Percentiles rank a stretch among this genome's conserved stretches.
phyloP scores from a whole-genome alignment of 2,888 invertebrate genomes.

The Microctonus brassicae region DNA sequence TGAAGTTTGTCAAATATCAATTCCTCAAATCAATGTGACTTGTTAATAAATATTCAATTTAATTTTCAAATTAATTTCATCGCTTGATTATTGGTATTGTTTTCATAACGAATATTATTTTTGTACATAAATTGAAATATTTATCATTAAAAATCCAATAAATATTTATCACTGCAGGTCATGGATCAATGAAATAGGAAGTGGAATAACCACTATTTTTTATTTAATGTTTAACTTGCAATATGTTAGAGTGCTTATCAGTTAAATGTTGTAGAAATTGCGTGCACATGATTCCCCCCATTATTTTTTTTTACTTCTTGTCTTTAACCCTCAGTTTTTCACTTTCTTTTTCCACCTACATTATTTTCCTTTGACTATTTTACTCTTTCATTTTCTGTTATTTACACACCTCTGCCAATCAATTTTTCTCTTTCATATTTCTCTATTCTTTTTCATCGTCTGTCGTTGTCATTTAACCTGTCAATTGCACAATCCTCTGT shows the following conservation, averaged over 20 bases:
- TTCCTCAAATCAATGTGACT: too few relatives aligned
- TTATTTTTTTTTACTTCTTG: not conserved
- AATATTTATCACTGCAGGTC: too few relatives aligned
- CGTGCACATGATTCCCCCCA: constrained; percentile 35
- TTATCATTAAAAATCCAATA: too few relatives aligned
- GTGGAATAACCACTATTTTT: too few relatives aligned
- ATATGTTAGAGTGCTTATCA: constrained; percentile 50
- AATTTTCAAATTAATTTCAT: too few relatives aligned
- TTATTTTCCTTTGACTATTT: not conserved
- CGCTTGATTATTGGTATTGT: too few relatives aligned
- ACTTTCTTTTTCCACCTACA: constrained; percentile 6
- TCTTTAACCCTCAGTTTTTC: not conserved
- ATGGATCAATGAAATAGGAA: too few relatives aligned
- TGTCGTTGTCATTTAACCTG: constrained; percentile 49
- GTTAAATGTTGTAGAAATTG: constrained; percentile 55
- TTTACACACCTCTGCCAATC: constrained; percentile 22
- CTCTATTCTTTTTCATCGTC: constrained; percentile 14
- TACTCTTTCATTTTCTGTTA: not conserved
- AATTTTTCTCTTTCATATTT: not conserved
- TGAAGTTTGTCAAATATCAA: too few relatives aligned
- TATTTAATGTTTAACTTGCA: constrained; percentile 47
- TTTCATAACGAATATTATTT: too few relatives aligned
- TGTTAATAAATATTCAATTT: too few relatives aligned
- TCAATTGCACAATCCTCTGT: constrained; percentile 2
- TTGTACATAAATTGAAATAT: too few relatives aligned